Conservation (phyloP, 2,797 vertebrate genomes). For the Dallia pectoralis region DNA sequence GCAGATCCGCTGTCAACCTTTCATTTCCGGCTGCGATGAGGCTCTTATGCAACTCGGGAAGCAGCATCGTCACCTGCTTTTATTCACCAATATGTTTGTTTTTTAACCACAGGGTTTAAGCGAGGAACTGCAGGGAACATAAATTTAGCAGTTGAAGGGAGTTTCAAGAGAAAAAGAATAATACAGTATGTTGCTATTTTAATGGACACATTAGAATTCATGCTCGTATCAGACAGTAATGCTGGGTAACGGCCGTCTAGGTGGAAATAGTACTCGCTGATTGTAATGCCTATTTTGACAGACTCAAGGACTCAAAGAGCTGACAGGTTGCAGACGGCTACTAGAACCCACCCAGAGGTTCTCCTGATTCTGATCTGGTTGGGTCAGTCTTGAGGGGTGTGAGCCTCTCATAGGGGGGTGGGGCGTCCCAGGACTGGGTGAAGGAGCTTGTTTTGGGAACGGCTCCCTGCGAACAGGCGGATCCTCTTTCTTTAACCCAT, state of each 20-base stretch:
- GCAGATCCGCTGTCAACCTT: constrained; percentile 49
- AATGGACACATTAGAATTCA: neutral
- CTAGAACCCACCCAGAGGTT: constrained; percentile 1
- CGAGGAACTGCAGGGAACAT: neutral
- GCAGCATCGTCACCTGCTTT: constrained; percentile 32
- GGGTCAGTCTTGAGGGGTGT: neutral
- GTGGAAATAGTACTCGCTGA: neutral
- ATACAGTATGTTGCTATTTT: neutral
- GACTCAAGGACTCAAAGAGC: constrained; percentile 15
- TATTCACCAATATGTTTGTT: neutral
- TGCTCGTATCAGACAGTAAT: neutral
- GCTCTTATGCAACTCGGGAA: constrained; percentile 55
- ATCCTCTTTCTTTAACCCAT: constrained; percentile 51
- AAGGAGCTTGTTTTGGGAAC: constrained; percentile 43
- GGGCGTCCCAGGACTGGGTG: constrained; percentile 28
- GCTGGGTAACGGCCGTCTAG: neutral
- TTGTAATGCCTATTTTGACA: constrained; percentile 11
- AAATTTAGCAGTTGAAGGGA: neutral
- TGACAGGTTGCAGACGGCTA: neutral
- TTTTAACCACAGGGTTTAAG: neutral
- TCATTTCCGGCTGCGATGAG: constrained; percentile 55
- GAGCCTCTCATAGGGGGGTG: constrained; percentile 9
- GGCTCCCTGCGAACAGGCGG: constrained; percentile 48
- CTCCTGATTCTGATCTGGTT: constrained; percentile 18
- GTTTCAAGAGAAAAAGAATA: neutral